phyloP scores from a whole-genome alignment of 2,797 vertebrate genomes.

The Philypnodon macrostomus region DNA sequence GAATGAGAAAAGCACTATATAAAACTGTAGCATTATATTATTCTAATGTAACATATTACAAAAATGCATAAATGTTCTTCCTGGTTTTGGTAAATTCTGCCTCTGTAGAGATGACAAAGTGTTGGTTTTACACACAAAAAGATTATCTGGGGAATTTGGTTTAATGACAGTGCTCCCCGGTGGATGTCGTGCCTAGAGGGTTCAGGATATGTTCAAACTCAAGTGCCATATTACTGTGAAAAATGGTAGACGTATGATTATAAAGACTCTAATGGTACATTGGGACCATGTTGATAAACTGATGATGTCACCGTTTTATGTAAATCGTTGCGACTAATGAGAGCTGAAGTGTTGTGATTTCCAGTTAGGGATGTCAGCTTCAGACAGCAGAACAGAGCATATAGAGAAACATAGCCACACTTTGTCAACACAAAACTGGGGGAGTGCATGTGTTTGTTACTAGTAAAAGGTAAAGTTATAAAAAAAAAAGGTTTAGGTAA shows the following conservation, averaged over 20 bases:
- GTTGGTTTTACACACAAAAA: constrained; percentile 14
- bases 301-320: constrained; percentile 2
- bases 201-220: constrained; percentile 2
- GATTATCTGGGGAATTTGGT: constrained; percentile 32
- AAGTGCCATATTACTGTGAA: background rate
- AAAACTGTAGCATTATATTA: constrained; percentile 3
- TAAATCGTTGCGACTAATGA: constrained; percentile 4
- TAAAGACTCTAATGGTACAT: background rate
- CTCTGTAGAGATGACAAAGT: constrained; percentile 8
- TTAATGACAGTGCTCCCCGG: constrained; percentile 36
- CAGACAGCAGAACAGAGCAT: background rate
- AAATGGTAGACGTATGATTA: constrained; percentile 1
- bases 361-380: background rate
- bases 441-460: constrained; percentile 5
- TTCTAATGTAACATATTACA: constrained; percentile 7
- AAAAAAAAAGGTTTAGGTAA: too few species aligned
- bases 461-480: background rate
- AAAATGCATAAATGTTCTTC: constrained; percentile 1
- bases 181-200: constrained; percentile 11
- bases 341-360: constrained; percentile 4
- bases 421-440: constrained; percentile 5
- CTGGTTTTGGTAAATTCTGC: background rate
- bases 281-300: background rate
- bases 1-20: too few species aligned
- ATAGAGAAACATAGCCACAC: constrained; percentile 5